Base-by-base conservation (phyloP, 2,888 invertebrate species). In the Aspidiotus rigidus region DNA sequence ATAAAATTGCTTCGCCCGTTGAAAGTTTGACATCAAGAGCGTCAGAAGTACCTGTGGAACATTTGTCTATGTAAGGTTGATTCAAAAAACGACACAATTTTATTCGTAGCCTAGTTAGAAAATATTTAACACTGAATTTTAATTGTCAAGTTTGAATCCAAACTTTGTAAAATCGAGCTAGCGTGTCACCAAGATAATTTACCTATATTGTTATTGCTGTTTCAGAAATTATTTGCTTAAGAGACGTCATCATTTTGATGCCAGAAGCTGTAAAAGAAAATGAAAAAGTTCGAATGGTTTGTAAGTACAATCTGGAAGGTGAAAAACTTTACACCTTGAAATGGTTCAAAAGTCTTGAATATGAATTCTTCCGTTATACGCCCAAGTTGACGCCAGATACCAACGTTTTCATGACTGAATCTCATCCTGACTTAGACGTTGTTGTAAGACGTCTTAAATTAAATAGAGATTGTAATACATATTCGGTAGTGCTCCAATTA, bases 381-480 rank as follows among this genome's bases (percentile, higher is more conserved):
- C 79, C 79, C 8, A 76, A 76, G 71, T 78, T 78, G 71, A 74
- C 74, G 28, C 78, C 77, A 10, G 74, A 77, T 7, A 74, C 74
- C 10, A 77, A 78, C 72, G 74, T 74, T 61, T 79, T 79, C 72
- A 74, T 75, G 55, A 82, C 85, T 73, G 78, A 79, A 28, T 85
- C 86, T 13, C 82, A 85, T 73, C 78, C 80, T 16, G 85, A 85
- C 16, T 74, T 77, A 59, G 73, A 73, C 41, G 74, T 78, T 11
- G 77, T 78, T 73, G 78, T 79, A 73, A 75, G 76, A 73, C 6
- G 2, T 16, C 15, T 55, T n/a, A 9, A 9, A 9, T 9, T 7
- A 13, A 39, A 7, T 28, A 59, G 7, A 9, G 28, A 8, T 59
- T 17, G 13, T 10, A 39, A 56, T 39, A 10, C 59, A 39, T 28